Conservation (phyloP, 1,140 invertebrate species). For the Cydia splendana region DNA sequence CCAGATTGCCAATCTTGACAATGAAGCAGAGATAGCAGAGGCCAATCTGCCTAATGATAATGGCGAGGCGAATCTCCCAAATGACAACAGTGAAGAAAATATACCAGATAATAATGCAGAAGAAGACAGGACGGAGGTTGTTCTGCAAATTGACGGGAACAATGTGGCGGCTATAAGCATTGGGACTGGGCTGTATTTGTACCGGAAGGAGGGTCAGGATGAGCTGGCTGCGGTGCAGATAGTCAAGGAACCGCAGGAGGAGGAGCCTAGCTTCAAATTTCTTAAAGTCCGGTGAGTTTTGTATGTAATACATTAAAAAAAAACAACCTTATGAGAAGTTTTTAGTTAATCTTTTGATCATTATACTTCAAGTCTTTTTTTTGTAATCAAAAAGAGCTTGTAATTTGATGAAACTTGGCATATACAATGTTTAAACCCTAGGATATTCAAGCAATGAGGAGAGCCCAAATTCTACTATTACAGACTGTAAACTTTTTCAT, state of each 20-base stretch:
- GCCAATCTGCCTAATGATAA: conserved; percentile 3
- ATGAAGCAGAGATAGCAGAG: not conserved
- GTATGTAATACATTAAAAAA: too few relatives aligned
- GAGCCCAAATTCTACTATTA: too few relatives aligned
- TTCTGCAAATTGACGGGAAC: conserved; percentile 76
- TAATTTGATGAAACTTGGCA: too few relatives aligned
- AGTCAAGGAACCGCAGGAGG: conserved; percentile 59
- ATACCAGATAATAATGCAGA: conserved; percentile 51
- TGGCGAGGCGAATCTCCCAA: conserved; percentile 41
- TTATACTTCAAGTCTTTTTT: too few relatives aligned
- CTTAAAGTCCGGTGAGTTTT: conserved; percentile 75
- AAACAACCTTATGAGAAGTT: not conserved
- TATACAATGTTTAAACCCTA: too few relatives aligned
- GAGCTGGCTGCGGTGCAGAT: conserved; percentile 75
- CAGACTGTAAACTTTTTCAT: too few relatives aligned
- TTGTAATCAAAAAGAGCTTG: too few relatives aligned
- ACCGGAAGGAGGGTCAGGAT: conserved; percentile 69
- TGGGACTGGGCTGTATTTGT: conserved; percentile 76
- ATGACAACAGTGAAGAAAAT: conserved; percentile 48
- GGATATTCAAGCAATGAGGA: too few relatives aligned
- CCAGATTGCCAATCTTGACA: not conserved
- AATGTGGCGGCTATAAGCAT: conserved; percentile 78
- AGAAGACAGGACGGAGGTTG: conserved; percentile 61
- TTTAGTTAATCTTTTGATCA: too few relatives aligned
- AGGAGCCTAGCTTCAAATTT: conserved; percentile 72